Evolutionary conservation across 2,113 vertebrate species (phyloP).

Genomic region (Rhinoptilus africanus): DNA sequence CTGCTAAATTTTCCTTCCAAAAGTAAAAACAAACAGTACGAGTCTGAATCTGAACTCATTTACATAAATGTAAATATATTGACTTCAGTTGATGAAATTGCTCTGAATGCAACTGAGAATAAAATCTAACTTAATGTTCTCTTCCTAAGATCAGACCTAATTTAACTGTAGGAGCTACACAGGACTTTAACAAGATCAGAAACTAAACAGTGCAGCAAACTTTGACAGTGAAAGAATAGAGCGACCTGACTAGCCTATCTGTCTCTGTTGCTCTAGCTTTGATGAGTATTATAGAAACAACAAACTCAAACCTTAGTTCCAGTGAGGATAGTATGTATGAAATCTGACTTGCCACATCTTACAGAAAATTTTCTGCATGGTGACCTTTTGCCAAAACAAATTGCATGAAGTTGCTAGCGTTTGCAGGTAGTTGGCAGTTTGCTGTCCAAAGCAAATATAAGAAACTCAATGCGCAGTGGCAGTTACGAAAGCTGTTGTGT

Average conservation of each 20-base stretch:
- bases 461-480: constrained; percentile 8
- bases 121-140: not conserved
- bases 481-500: constrained; percentile 40
- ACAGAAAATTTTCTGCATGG: constrained; percentile 60
- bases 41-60: not conserved
- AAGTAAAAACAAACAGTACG: not conserved
- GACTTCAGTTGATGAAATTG: not conserved
- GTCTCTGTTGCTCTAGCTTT: not conserved
- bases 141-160: not conserved
- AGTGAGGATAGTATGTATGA: constrained; percentile 3
- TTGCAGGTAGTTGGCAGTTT: constrained; percentile 57
- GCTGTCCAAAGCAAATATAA: constrained; percentile 50
- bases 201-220: not conserved
- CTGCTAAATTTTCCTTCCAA: not conserved
- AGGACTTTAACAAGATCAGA: not conserved
- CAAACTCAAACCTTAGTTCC: not conserved
- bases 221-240: not conserved
- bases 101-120: not conserved
- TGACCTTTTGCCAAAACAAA: constrained; percentile 64
- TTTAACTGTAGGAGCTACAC: not conserved
- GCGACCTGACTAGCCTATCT: not conserved
- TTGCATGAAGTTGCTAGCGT: constrained; percentile 44
- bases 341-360: constrained; percentile 56
- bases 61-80: not conserved
- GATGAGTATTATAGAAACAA: not conserved